These are phyloP conservation scores for Chromobotia macracanthus DNA, from an alignment of 2,797 vertebrate genomes.

Conservation along the genomic window DNA sequence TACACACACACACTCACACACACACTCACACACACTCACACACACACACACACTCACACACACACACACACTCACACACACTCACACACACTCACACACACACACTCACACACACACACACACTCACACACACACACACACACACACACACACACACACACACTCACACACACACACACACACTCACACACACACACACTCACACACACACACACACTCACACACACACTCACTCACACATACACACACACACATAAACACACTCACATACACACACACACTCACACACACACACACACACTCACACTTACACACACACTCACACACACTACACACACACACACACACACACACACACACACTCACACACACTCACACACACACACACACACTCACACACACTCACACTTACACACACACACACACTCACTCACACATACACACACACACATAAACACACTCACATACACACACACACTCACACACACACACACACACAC, in stretches of 20 bases:
- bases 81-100: no score
- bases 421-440: constrained; percentile 14
- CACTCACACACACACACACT: constrained; percentile 13
- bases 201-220: constrained; percentile 22
- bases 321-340: no score
- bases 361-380: constrained; percentile 22
- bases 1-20: constrained; percentile 23
- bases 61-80: constrained; percentile 11
- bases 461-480: constrained; percentile 19
- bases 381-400: constrained; percentile 13
- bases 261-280: constrained; percentile 12
- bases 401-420: constrained; percentile 23
- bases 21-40: constrained; percentile 17
- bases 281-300: constrained; percentile 28
- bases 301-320: no score
- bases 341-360: constrained; percentile 28
- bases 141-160: constrained; percentile 16
- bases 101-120: constrained; percentile 25
- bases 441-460: no score
- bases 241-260: constrained; percentile 27
- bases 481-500: constrained; percentile 28
- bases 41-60: constrained; percentile 28
- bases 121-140: constrained; percentile 22
- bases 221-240: no score
- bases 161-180: constrained; percentile 20